Percentiles rank a stretch among this genome's conserved stretches.
These are phyloP conservation scores for Hozukius guyotensis DNA, from an alignment of 2,797 vertebrate genomes.

Conservation along the genomic window DNA sequence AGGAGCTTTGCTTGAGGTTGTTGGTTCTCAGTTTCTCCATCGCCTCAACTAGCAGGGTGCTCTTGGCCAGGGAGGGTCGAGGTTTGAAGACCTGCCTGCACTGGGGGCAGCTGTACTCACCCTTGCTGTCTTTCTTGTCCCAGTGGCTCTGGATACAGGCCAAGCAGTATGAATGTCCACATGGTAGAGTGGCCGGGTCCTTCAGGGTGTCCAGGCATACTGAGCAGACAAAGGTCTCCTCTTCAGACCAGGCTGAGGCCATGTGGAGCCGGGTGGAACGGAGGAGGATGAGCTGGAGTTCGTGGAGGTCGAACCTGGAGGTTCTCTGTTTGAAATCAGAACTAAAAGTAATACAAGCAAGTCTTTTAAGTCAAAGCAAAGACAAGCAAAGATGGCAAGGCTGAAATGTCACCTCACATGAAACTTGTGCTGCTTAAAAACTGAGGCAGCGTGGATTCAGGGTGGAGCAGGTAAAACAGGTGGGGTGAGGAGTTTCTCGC, in stretches of 20 bases:
- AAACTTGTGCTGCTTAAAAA: conserved; percentile 58
- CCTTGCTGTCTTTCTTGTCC: conserved; percentile 68
- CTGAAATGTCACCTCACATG: conserved; percentile 46
- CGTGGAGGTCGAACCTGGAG: background rate
- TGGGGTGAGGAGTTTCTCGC: conserved; percentile 58
- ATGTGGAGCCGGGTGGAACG: conserved; percentile 27
- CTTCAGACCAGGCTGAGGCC: conserved; percentile 78
- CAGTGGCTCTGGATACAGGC: conserved; percentile 83
- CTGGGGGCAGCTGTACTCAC: conserved; percentile 81
- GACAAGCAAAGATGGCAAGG: background rate
- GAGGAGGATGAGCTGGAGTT: background rate
- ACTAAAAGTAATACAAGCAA: background rate
- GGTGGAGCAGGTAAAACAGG: conserved; percentile 76
- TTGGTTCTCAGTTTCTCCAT: conserved; percentile 81
- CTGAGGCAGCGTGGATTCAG: conserved; percentile 21
- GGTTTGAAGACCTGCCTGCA: conserved; percentile 82
- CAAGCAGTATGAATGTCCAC: conserved; percentile 86
- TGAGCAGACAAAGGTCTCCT: conserved; percentile 80
- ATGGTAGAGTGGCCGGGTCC: conserved; percentile 83
- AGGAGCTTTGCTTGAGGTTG: conserved; percentile 41
- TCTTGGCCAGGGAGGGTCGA: conserved; percentile 79
- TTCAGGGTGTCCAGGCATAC: conserved; percentile 83
- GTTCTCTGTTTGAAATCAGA: background rate
- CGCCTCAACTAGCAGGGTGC: conserved; percentile 80
- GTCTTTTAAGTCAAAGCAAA: background rate